Evolutionary conservation across 1,140 invertebrate species (phyloP), one percentile per base, ranked within the genome.

Genomic region (Planococcus citri): DNA sequence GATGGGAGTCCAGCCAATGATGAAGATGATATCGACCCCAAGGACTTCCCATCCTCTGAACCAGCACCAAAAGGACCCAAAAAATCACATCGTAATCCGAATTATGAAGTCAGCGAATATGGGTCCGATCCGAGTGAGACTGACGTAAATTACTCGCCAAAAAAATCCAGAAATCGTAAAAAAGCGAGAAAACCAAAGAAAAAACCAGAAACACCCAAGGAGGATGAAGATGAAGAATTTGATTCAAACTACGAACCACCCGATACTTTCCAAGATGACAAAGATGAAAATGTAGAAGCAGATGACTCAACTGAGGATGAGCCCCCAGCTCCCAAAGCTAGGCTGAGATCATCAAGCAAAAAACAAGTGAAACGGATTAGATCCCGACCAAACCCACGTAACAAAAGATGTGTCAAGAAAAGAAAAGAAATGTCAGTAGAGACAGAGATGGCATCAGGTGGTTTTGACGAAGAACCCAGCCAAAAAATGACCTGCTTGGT

Each of bases 401-500:
- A 27, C 2, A 64, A 64, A 25, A 24, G 60, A 64, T 64, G 60
- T 17, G 60, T 64, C 4, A 64, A 64, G 24, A 64, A 64, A 64
- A 10, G 60, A 10, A 64, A 64, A 64, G 60, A 64, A 17, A 64
- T 64, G 60, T 64, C 25, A 4, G 25, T 64, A 12, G 60, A 51
- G n/a, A n/a, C 41, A 14, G 60, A 64, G 24, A 64, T 64, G 60
- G 3, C 6, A 4, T 4, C 25, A 1, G 60, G 25, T 24, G 60
- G 25, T 24, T 64, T 64, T 12, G 60, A 71, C 17, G 71, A 71
- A 17, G 20, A 38, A 17, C 68, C 69, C 10, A 68, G 71, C 14
- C 27, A 68, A 33, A 60, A 71, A 67, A 71, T 71, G 71, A 41
- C 71, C 4, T 90, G 88, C 73, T 84, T 80, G 61, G 77, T 85